Evolutionary conservation across 2,797 vertebrate genomes (phyloP).

Genomic region (Orestias chungarensis): DNA sequence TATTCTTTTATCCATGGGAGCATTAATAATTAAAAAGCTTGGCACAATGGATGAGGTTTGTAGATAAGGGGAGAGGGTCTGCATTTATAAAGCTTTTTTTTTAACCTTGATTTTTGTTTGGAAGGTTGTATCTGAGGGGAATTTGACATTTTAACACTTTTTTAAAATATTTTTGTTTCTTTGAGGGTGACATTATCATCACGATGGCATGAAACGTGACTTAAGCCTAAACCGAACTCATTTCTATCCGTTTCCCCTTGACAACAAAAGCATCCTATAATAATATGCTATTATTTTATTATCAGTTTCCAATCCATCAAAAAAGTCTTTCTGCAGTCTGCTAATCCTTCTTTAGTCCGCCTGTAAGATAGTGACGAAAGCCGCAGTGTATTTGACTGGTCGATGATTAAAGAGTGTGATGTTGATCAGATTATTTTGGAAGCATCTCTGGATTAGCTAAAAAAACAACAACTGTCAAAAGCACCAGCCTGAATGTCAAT

Average conservation of each 20-base stretch:
- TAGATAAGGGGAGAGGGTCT: conserved; percentile 43
- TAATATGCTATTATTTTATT: conserved; percentile 15
- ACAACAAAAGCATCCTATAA: conserved; percentile 24
- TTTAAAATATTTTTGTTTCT: conserved; percentile 52
- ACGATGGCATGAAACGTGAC: conserved; percentile 42
- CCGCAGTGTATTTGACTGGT: not conserved
- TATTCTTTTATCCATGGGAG: conserved; percentile 35
- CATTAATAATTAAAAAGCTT: conserved; percentile 58
- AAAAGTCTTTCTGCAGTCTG: not conserved
- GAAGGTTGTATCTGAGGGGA: conserved; percentile 53
- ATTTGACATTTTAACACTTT: conserved; percentile 69
- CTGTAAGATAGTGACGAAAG: conserved; percentile 3
- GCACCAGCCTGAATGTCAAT: conserved; percentile 49
- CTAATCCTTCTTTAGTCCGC: not conserved
- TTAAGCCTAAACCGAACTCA: conserved; percentile 38
- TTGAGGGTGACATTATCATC: conserved; percentile 10
- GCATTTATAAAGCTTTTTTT: conserved; percentile 45
- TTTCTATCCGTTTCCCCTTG: conserved; percentile 39
- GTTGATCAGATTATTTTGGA: conserved; percentile 33
- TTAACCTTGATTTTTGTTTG: conserved; percentile 61
- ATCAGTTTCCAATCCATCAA: conserved; percentile 18
- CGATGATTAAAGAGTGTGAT: conserved; percentile 25
- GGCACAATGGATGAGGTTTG: conserved; percentile 23
- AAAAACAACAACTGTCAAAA: conserved; percentile 32
- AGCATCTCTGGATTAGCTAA: conserved; percentile 41